Conservation (phyloP, 2,888 invertebrate species). For the Erannis defoliaria region DNA sequence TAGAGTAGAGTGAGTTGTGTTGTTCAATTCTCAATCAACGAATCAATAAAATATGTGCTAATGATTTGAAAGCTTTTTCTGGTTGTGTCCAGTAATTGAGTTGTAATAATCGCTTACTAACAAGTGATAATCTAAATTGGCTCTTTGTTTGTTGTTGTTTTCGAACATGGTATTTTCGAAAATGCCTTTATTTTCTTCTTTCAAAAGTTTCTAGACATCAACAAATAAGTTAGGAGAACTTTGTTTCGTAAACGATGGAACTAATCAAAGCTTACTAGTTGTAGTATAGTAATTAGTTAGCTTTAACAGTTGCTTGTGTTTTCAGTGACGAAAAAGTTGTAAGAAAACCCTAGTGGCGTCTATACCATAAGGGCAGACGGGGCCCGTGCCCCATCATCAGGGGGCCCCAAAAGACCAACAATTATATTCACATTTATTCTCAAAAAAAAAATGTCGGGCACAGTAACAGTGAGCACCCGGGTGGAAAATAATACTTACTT, state of each 20-base stretch:
- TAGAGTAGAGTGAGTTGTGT: not conserved
- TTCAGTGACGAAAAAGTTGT: not conserved
- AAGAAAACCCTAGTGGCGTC: too few relatives aligned
- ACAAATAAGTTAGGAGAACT: too few relatives aligned
- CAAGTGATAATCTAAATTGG: not conserved
- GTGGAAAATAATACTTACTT: too few relatives aligned
- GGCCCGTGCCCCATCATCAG: too few relatives aligned
- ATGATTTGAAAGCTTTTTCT: conserved; percentile 14
- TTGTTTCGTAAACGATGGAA: not conserved
- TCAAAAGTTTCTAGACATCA: not conserved
- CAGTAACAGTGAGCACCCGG: too few relatives aligned
- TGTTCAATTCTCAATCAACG: not conserved
- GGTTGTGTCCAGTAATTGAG: conserved; percentile 9
- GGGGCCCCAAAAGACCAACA: too few relatives aligned
- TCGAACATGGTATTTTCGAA: not conserved
- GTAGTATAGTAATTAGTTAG: too few relatives aligned
- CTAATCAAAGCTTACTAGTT: not conserved
- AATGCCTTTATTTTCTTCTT: conserved; percentile 11
- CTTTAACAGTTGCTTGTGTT: not conserved
- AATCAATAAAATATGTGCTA: not conserved
- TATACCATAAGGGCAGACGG: too few relatives aligned
- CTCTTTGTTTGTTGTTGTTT: not conserved
- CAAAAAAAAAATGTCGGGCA: too few relatives aligned
- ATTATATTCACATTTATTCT: too few relatives aligned
- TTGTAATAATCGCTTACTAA: conserved; percentile 15